Conservation (phyloP, 2,797 vertebrate species). For the Emys orbicularis region DNA sequence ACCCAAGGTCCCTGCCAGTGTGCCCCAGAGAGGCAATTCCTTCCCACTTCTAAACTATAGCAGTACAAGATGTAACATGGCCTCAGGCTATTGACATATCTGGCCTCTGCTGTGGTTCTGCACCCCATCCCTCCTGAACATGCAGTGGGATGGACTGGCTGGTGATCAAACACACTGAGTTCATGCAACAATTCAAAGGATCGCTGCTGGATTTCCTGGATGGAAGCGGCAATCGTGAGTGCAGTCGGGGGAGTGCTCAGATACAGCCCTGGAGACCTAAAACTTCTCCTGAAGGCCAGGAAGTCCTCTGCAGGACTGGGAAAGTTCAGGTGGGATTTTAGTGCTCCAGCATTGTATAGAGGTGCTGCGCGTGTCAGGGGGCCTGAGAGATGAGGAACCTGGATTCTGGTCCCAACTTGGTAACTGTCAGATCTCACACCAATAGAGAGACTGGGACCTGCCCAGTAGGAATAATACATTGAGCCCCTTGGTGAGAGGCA, state of each 20-base stretch:
- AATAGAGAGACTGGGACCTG: neutral
- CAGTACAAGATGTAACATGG: fast-evolving
- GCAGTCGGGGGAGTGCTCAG: too few species aligned
- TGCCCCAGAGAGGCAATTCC: neutral
- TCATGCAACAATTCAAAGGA: neutral
- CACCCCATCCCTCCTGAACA: too few species aligned
- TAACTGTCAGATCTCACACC: neutral
- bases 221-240: too few species aligned
- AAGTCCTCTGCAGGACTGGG: neutral
- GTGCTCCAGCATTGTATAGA: neutral
- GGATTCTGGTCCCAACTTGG: neutral
- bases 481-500: neutral
- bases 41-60: neutral
- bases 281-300: neutral
- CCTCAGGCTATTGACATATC: neutral
- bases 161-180: neutral
- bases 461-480: neutral
- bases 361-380: neutral
- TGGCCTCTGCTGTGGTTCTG: neutral
- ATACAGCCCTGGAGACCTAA: neutral
- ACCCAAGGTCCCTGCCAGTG: neutral
- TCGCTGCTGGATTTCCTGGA: too few species aligned
- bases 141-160: too few species aligned
- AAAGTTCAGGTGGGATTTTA: neutral
- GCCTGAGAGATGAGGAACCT: neutral